phyloP scores from a whole-genome alignment of 2,888 invertebrate species.

The Drosophila lutescens region DNA sequence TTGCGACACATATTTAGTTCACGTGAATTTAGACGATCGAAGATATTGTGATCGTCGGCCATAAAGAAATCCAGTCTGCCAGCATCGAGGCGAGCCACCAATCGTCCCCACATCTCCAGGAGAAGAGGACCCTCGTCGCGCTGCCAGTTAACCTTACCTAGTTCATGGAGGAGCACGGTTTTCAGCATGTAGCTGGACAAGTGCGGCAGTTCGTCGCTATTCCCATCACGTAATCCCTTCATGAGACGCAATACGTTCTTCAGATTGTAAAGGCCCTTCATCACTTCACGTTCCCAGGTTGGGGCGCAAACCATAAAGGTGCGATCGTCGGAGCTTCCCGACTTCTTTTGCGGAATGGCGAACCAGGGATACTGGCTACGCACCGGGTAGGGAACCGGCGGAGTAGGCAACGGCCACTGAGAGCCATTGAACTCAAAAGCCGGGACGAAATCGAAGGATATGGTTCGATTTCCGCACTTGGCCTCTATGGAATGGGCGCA shows the following conservation, averaged over 20 bases:
- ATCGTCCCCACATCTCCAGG: conserved; percentile 28
- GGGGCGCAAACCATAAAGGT: conserved; percentile 49
- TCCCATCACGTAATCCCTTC: conserved; percentile 40
- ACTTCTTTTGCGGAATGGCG: conserved; percentile 39
- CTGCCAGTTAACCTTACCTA: conserved; percentile 4
- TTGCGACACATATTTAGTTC: not conserved
- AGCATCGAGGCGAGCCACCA: not conserved
- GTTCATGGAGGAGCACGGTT: conserved; percentile 32
- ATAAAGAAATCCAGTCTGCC: conserved; percentile 22
- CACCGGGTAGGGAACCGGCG: not conserved
- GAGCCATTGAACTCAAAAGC: conserved; percentile 18
- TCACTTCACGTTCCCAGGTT: conserved; percentile 44
- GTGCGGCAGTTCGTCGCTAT: conserved; percentile 6
- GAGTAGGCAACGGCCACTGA: conserved; percentile 12
- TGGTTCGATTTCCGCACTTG: not conserved
- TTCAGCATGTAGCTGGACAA: conserved; percentile 49
- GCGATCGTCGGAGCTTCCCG: not conserved
- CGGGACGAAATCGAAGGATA: conserved; percentile 45
- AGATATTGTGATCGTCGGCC: conserved; percentile 2
- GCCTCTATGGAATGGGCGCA: conserved; percentile 34
- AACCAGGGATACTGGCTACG: conserved; percentile 13
- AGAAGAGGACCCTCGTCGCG: conserved; percentile 10
- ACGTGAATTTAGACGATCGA: not conserved
- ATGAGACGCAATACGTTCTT: conserved; percentile 47
- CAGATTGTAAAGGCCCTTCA: conserved; percentile 29